These are phyloP conservation scores for Sinhomidia bicolor DNA, from an alignment of 2,888 invertebrate genomes.

Conservation along the genomic window DNA sequence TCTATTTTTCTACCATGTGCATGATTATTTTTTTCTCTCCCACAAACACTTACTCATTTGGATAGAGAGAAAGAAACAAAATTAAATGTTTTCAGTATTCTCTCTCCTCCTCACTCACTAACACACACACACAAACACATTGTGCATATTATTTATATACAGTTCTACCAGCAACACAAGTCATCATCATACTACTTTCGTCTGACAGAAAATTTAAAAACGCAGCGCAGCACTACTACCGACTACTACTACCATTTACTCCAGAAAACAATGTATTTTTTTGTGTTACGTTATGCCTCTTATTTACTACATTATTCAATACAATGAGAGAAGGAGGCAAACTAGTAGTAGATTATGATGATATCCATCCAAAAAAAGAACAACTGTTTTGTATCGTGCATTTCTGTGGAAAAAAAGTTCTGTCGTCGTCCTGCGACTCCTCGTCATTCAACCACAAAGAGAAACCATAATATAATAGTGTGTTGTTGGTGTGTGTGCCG, in stretches of 20 bases:
- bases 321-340: constrained; percentile 5
- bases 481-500: constrained; percentile 46
- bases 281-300: background rate
- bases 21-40: constrained; percentile 16
- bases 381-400: constrained; percentile 3
- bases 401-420: background rate
- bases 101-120: background rate
- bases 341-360: constrained; percentile 30
- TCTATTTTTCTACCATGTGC: constrained; percentile 19
- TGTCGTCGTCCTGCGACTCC: constrained; percentile 7
- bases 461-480: constrained; percentile 54
- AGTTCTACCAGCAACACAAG: constrained; percentile 21
- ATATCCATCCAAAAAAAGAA: constrained; percentile 37
- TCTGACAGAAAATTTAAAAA: constrained; percentile 11
- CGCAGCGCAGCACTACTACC: background rate
- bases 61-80: constrained; percentile 8
- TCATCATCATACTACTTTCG: constrained; percentile 64
- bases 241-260: too few relatives aligned
- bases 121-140: background rate
- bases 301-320: background rate
- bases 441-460: constrained; percentile 59
- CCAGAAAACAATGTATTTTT: background rate
- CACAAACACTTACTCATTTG: background rate
- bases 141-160: too few relatives aligned
- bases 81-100: background rate